A percentile compares a stretch with the other conserved stretches of the same genome.
Evolutionary conservation across 1,140 invertebrate species (phyloP).

Genomic region (Trachelipus rathkii): DNA sequence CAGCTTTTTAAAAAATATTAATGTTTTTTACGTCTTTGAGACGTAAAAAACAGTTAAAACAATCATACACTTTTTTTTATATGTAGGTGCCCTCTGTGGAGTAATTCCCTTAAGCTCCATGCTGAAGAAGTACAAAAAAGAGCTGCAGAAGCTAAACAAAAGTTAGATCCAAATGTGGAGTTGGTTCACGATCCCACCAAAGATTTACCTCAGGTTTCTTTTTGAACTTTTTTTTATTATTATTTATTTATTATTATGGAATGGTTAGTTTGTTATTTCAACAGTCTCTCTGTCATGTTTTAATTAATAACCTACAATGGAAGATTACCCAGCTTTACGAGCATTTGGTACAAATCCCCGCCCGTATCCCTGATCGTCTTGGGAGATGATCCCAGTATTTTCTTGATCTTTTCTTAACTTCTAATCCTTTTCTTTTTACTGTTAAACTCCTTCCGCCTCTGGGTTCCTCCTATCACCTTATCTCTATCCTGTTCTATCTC

Average conservation of each 20-base stretch:
- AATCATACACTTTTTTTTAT: neutral
- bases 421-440: no score
- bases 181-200: conserved; percentile 38
- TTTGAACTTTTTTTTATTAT: neutral
- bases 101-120: conserved; percentile 40
- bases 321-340: no score
- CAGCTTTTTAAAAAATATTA: no score
- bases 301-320: neutral
- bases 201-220: conserved; percentile 36
- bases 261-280: neutral
- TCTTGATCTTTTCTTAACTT: no score
- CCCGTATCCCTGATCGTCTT: no score
- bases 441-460: no score
- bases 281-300: neutral
- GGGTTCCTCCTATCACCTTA: no score
- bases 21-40: no score
- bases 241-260: neutral
- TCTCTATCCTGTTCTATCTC: no score
- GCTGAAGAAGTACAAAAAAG: conserved; percentile 40
- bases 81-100: conserved; percentile 41
- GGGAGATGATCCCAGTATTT: no score
- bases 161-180: conserved; percentile 33
- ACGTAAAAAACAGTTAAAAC: no score
- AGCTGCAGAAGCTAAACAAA: conserved; percentile 33
- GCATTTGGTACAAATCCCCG: no score